Evolutionary conservation across 1,140 invertebrate genomes (phyloP), one percentile per base, ranked within the genome.

Genomic region (Aphelinus certus): DNA sequence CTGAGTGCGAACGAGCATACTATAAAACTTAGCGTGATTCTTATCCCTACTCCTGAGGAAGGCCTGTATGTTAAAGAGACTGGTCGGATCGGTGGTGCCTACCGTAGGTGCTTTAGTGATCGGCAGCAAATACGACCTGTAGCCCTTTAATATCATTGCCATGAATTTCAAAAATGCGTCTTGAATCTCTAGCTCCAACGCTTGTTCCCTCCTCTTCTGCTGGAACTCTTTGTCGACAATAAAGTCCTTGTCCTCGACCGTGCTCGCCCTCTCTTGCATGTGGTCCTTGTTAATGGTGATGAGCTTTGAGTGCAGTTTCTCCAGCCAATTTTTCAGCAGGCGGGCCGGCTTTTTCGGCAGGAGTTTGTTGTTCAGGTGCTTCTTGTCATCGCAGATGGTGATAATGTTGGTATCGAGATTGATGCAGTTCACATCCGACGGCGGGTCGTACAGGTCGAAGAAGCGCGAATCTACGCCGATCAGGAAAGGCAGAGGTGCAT

Each of bases 341-440:
- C 95, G 91, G 1, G 94, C 92, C 62, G 97, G 92, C 84, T 95
- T 93, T 88, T 98, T 98, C 3, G 97, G 97, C 78, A 98, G 87
- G 43, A 98, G 81, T 88, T 98, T 98, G 0, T 91, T 88, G 63
- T 91, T 95, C 71, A 98, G 90, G 83, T 93, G 90, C 77, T 92
- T 92, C 83, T 97, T 97, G 73, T 96, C 93, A 82, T 98, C 97
- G 82, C 95, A 95, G 69, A 94, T 92, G 58, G 94, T 94, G 72
- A 96, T 94, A 79, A 96, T 97, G 83, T 97, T 97, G 5, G 98
- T 99, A 84, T 99, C 98, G 79, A 99, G 89, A 91, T 99, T 98
- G 43, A 99, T 94, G 88, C 98, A 99, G 65, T 95, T 97, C 1
- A 99, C 97, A 89, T 99, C 98, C 7, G 92, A 88, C 45, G 98